These are phyloP conservation scores for Scelioninae gen. 2 DNA, from an alignment of 2,888 invertebrate genomes.

Conservation along the genomic window DNA sequence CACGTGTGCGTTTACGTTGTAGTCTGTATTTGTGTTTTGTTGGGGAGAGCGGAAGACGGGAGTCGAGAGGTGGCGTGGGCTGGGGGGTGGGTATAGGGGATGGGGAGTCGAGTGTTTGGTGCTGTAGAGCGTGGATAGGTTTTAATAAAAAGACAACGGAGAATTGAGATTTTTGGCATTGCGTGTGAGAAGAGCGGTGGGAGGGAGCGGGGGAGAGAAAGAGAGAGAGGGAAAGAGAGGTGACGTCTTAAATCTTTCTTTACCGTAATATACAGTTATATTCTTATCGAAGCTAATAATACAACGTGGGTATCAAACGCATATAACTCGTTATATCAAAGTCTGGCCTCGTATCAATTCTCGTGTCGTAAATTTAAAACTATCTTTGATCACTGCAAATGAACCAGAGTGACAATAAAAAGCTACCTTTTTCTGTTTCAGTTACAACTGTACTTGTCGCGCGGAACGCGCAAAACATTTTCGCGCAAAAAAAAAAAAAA, in stretches of 20 bases:
- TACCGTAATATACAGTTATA: constrained; percentile 55
- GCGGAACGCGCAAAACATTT: no score
- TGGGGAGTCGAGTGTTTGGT: no score
- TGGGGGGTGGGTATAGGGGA: no score
- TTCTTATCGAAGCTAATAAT: constrained; percentile 60
- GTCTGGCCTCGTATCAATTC: constrained; percentile 61
- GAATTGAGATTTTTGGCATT: no score
- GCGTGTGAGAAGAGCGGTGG: no score
- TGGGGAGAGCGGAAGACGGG: no score
- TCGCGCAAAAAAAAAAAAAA: no score
- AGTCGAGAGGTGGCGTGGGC: no score
- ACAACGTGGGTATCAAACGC: constrained; percentile 57
- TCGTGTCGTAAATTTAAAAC: constrained; percentile 60
- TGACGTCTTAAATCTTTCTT: constrained; percentile 53
- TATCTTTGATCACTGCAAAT: constrained; percentile 59
- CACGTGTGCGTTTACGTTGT: no score
- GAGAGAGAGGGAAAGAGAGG: constrained; percentile 1
- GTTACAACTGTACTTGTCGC: constrained; percentile 14
- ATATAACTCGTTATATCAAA: constrained; percentile 59
- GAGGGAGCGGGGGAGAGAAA: constrained; percentile 3
- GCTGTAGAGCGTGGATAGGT: no score
- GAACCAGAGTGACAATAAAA: constrained; percentile 53
- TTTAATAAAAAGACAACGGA: no score
- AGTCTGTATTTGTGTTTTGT: no score
- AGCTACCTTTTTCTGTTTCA: constrained; percentile 31